These are phyloP conservation scores for Therioaphis trifolii DNA, from an alignment of 2,888 invertebrate species.

Conservation along the genomic window DNA sequence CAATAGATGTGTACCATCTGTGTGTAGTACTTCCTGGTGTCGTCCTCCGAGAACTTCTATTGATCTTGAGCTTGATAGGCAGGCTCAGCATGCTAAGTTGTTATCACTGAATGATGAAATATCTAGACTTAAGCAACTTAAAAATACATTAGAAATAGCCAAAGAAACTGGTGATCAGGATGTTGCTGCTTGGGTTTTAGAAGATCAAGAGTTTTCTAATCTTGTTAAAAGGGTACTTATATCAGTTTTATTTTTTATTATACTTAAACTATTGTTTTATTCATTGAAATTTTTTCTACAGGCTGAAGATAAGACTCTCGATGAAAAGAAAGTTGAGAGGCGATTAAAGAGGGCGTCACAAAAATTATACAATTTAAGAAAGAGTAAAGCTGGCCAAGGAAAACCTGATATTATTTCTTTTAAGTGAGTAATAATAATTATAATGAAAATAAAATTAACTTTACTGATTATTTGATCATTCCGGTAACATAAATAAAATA, in stretches of 20 bases:
- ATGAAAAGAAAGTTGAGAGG: constrained; percentile 80
- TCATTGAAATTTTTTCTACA: constrained; percentile 67
- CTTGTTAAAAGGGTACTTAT: constrained; percentile 72
- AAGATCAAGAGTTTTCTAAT: constrained; percentile 86
- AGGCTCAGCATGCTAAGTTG: constrained; percentile 88
- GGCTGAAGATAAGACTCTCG: constrained; percentile 73
- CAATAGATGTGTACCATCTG: constrained; percentile 57
- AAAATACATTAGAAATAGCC: constrained; percentile 82
- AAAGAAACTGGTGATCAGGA: constrained; percentile 85
- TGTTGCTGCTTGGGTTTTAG: constrained; percentile 86
- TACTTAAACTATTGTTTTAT: background rate
- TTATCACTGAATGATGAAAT: constrained; percentile 88
- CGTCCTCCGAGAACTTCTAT: constrained; percentile 80
- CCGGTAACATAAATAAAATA: no score
- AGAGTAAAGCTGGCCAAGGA: constrained; percentile 86
- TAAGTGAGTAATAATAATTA: constrained; percentile 76
- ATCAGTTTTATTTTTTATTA: constrained; percentile 12
- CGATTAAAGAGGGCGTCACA: constrained; percentile 88
- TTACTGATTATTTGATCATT: background rate
- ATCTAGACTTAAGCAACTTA: constrained; percentile 82
- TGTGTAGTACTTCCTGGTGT: constrained; percentile 62
- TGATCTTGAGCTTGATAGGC: constrained; percentile 90
- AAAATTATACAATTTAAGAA: constrained; percentile 90
- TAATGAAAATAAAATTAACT: background rate
- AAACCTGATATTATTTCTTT: constrained; percentile 92